phyloP scores from a whole-genome alignment of 2,888 invertebrate species.

The Bruchidius siliquastri region DNA sequence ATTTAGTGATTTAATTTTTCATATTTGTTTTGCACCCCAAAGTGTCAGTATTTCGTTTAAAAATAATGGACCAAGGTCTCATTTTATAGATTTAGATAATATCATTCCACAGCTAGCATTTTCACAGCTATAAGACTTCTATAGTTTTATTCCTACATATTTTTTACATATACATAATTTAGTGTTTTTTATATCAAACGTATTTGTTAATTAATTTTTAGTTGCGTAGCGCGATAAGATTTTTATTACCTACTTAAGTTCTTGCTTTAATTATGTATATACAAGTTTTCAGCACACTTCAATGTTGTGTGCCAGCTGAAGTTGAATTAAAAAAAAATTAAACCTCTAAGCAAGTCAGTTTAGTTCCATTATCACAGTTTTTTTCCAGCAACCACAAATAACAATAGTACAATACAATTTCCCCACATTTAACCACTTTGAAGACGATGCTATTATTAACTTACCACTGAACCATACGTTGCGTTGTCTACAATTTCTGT shows the following conservation, averaged over 20 bases:
- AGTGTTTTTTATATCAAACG: slow-evolving; percentile 43
- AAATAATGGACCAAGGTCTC: slow-evolving; percentile 42
- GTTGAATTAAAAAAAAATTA: slow-evolving; percentile 30
- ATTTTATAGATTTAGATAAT: slow-evolving; percentile 36
- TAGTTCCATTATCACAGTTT: slow-evolving; percentile 36
- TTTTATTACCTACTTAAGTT: slow-evolving; percentile 40
- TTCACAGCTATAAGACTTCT: slow-evolving; percentile 46
- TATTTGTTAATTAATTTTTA: slow-evolving; percentile 50
- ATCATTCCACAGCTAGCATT: slow-evolving; percentile 45
- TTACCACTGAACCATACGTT: neutral
- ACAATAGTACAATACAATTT: slow-evolving; percentile 42
- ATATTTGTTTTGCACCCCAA: slow-evolving; percentile 24
- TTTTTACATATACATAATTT: slow-evolving; percentile 46
- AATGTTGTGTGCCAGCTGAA: slow-evolving; percentile 44
- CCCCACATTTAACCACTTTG: slow-evolving; percentile 48
- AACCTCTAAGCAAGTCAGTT: slow-evolving; percentile 38
- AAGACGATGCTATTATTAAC: slow-evolving; percentile 30
- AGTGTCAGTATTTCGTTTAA: slow-evolving; percentile 42
- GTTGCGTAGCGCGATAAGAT: slow-evolving; percentile 37
- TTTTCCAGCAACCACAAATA: slow-evolving; percentile 42
- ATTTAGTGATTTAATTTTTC: slow-evolving; percentile 1
- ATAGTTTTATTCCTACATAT: slow-evolving; percentile 48
- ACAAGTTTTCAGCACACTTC: slow-evolving; percentile 43
- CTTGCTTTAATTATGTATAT: slow-evolving; percentile 43
- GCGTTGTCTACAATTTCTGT: neutral